These are phyloP conservation scores for Lochmaea crataegi DNA, from an alignment of 2,888 invertebrate species.

Conservation along the genomic window DNA sequence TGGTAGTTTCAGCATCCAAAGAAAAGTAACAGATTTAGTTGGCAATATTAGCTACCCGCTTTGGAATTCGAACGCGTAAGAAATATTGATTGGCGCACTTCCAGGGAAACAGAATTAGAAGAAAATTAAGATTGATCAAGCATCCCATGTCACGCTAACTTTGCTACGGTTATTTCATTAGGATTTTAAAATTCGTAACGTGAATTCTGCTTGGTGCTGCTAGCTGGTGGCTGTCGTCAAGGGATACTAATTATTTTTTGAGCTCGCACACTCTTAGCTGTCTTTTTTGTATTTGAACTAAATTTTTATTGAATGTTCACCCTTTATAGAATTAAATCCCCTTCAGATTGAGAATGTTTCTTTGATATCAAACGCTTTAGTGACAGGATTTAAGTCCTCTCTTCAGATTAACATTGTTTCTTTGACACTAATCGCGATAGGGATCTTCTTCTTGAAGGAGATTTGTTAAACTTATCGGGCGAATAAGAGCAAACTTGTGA, in stretches of 20 bases:
- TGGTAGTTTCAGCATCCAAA: not conserved
- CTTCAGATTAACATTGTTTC: too few species aligned
- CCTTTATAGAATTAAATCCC: too few species aligned
- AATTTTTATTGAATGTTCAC: too few species aligned
- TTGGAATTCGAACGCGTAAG: conserved; percentile 19
- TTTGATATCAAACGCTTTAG: too few species aligned
- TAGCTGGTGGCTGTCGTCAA: not conserved
- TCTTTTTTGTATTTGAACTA: too few species aligned
- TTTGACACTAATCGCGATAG: too few species aligned
- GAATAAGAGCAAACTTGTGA: too few species aligned
- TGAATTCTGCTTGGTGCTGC: not conserved
- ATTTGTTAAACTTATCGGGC: too few species aligned
- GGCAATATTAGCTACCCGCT: conserved; percentile 13
- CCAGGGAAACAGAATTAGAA: conserved; percentile 23
- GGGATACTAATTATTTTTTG: not conserved
- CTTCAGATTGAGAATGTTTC: too few species aligned
- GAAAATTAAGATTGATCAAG: conserved; percentile 37
- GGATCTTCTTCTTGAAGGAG: too few species aligned
- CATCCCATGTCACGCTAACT: conserved; percentile 29
- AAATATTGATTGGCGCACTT: conserved; percentile 24
- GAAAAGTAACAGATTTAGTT: conserved; percentile 11
- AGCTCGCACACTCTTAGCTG: too few species aligned
- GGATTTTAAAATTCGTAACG: conserved; percentile 9
- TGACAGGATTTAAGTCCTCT: too few species aligned
- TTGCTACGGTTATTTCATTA: conserved; percentile 21